A percentile compares a stretch with the other conserved stretches of the same genome.
Conservation (phyloP, 1,140 invertebrate genomes). For the Cotesia typhae region DNA sequence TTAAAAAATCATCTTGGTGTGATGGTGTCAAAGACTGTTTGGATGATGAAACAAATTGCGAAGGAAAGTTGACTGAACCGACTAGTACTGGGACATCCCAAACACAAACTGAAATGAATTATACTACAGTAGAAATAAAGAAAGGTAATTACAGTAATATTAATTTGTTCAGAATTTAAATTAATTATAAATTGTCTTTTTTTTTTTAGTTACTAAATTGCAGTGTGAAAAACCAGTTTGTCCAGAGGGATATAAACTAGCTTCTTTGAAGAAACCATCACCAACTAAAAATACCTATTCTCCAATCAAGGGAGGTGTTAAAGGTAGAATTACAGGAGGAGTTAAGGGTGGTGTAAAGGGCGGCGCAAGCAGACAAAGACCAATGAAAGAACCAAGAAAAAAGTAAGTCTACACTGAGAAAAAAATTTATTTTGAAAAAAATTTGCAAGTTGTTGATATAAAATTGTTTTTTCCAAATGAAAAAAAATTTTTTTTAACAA, state of each 20-base stretch:
- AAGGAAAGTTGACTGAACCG: constrained; percentile 50
- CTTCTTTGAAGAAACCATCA: constrained; percentile 50
- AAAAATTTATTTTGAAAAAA: too few species aligned
- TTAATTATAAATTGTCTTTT: not conserved
- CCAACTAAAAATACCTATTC: constrained; percentile 41
- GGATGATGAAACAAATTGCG: constrained; percentile 82
- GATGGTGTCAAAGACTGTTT: constrained; percentile 84
- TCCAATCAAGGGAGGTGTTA: constrained; percentile 49
- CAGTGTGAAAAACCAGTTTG: constrained; percentile 67
- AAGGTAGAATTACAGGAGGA: constrained; percentile 32
- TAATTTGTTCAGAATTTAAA: not conserved
- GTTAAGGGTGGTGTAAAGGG: constrained; percentile 43
- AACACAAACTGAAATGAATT: constrained; percentile 28
- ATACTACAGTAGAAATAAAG: constrained; percentile 45
- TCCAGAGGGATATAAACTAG: constrained; percentile 68
- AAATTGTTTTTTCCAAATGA: too few species aligned
- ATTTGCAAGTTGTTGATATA: too few species aligned
- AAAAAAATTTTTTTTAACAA: too few species aligned
- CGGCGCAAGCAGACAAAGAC: not conserved
- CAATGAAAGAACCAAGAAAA: constrained; percentile 12
- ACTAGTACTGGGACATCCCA: constrained; percentile 35
- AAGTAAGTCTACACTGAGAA: constrained; percentile 41
- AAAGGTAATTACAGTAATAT: constrained; percentile 42
- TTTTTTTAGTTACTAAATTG: constrained; percentile 18
- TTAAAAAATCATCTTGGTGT: constrained; percentile 78